Evolutionary conservation across 2,888 invertebrate genomes (phyloP), one percentile per base, ranked within the genome.

Genomic region (Lomographa bimaculata): DNA sequence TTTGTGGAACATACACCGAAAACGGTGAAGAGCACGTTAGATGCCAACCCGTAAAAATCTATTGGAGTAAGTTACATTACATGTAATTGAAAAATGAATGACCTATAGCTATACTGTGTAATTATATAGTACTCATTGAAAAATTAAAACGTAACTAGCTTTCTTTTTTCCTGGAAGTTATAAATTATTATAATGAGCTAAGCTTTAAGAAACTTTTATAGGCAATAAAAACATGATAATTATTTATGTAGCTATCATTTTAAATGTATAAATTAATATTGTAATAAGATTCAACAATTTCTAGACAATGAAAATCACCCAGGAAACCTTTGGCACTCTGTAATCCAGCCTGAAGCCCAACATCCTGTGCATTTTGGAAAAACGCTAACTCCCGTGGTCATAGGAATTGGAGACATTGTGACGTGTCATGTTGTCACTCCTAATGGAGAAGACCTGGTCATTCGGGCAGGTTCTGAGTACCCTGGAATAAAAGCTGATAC

Each of bases 351-450:
- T 1, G 16, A 10, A 11, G 57, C 61, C 19, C 24, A 54, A 7
- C 62, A 73, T 30, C 56, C 59, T 0, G 72, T 75, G 0, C 56
- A 73, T 44, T 54, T 46, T 1, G 64, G 64, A 7, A 58, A 57
- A 1, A 54, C 43, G n/a, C 40, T 69, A 2, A 45, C 54, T 6
- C 57, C 72, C 2, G 60, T 54, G 0, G 57, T 75, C 1, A 21
- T 34, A 8, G 57, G 58, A 0, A 1, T 1, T 6, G 57, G 54
- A 0, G 11, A 27, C 1, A 33, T 59, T 1, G 14, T 50, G 2
- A 50, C 60, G 1, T 77, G 77, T 25, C 71, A 70, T 40, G 52
- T 75, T 7, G 37, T 73, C 3, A 76, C 75, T 1, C 76, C 74
- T 0, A 30, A 50, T n/a, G 69, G 63, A 2, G 69, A 69, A 57